phyloP scores from a whole-genome alignment of 2,113 vertebrate species.

The Dicrurus megarhynchus region DNA sequence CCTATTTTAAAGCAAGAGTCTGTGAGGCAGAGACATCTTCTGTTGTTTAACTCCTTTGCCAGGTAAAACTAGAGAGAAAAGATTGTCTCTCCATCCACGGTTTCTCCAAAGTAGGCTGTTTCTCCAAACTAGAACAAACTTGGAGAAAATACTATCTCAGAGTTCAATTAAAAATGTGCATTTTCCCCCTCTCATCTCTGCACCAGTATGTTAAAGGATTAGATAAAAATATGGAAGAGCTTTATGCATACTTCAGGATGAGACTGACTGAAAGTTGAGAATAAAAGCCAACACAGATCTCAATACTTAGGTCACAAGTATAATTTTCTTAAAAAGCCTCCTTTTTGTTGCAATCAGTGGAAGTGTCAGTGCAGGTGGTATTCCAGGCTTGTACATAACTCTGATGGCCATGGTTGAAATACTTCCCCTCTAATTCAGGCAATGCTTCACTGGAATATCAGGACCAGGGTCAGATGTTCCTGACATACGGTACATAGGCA shows the following conservation, averaged over 20 bases:
- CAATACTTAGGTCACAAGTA: not conserved
- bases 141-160: not conserved
- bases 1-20: not conserved
- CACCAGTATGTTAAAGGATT: not conserved
- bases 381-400: not conserved
- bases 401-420: not conserved
- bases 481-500: accelerated
- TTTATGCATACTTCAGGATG: not conserved
- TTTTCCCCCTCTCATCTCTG: not conserved
- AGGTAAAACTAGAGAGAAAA: not conserved
- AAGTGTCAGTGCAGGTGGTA: not conserved
- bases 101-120: not conserved
- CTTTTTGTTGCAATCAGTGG: not conserved
- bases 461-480: not conserved
- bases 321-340: not conserved
- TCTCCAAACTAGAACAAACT: not conserved
- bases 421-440: not conserved
- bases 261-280: not conserved
- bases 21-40: not conserved
- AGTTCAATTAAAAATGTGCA: not conserved
- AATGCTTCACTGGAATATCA: not conserved
- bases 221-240: not conserved
- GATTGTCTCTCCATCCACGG: not conserved
- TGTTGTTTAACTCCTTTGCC: not conserved
- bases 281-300: not conserved